Conservation (phyloP, 2,797 vertebrate species). For the Epinephelus awoara region DNA sequence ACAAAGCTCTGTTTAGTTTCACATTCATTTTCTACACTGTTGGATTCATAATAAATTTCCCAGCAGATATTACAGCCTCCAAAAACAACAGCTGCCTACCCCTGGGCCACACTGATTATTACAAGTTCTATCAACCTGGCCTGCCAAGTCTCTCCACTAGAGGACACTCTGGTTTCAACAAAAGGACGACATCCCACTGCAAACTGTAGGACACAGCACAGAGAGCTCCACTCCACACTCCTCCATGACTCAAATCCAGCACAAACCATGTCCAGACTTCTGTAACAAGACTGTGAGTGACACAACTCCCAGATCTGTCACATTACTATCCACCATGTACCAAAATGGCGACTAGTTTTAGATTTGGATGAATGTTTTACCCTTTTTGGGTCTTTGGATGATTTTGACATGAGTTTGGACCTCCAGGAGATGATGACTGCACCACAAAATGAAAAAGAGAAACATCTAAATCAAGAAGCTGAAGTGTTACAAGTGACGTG, state of each 20-base stretch:
- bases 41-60: not conserved
- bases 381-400: slow-evolving; percentile 34
- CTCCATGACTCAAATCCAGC: slow-evolving; percentile 78
- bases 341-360: not conserved
- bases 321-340: not conserved
- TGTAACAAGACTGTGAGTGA: slow-evolving; percentile 17
- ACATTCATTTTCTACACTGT: not conserved
- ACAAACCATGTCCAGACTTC: slow-evolving; percentile 27
- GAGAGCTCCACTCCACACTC: slow-evolving; percentile 55
- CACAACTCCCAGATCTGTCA: slow-evolving; percentile 12
- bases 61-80: slow-evolving; percentile 40
- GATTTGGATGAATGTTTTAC: slow-evolving; percentile 23
- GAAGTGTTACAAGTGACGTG: slow-evolving; percentile 6
- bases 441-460: slow-evolving; percentile 36
- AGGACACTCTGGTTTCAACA: slow-evolving; percentile 83
- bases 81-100: slow-evolving; percentile 52
- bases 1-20: slow-evolving; percentile 15
- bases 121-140: slow-evolving; percentile 87
- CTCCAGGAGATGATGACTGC: slow-evolving; percentile 31
- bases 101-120: slow-evolving; percentile 73
- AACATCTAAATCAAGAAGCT: slow-evolving; percentile 37
- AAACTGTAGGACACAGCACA: slow-evolving; percentile 79
- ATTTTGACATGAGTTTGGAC: slow-evolving; percentile 50
- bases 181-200: slow-evolving; percentile 76
- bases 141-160: slow-evolving; percentile 91